phyloP scores from a whole-genome alignment of 2,888 invertebrate genomes.

The Leucophenga montana region DNA sequence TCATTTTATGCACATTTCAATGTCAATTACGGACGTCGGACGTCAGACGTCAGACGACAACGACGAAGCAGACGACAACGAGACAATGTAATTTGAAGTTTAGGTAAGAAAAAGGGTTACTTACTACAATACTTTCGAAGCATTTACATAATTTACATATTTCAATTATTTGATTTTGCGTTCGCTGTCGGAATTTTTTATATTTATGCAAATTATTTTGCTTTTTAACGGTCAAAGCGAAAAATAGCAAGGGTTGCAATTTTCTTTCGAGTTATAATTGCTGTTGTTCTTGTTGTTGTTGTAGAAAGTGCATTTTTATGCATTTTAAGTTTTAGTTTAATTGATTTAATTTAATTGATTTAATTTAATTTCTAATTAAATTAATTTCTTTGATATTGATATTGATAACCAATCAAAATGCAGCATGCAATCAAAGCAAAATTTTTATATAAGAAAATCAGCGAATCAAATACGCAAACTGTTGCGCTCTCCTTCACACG shows the following conservation, averaged over 20 bases:
- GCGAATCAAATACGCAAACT: constrained; percentile 10
- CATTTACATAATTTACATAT: constrained; percentile 20
- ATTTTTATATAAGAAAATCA: background rate
- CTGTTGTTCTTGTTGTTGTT: background rate
- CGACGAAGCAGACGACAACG: background rate
- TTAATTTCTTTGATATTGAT: background rate
- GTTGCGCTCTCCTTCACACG: background rate
- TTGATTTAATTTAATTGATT: constrained; percentile 1
- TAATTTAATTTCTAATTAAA: background rate
- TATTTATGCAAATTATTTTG: constrained; percentile 13
- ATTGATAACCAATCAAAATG: constrained; percentile 5
- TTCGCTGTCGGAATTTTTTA: background rate
- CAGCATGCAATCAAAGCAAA: background rate
- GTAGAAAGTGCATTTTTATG: background rate
- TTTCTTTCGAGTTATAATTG: background rate
- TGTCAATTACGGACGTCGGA: too few species aligned
- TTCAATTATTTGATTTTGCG: constrained; percentile 10
- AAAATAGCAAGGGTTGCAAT: background rate
- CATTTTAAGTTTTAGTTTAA: background rate
- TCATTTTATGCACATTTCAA: background rate
- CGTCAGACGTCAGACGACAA: too few species aligned
- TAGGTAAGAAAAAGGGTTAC: constrained; percentile 6
- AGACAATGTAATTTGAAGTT: background rate
- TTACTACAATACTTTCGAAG: too few species aligned
- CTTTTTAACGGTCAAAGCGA: background rate